These are phyloP conservation scores for Allophyes oxyacanthae DNA, from an alignment of 2,888 invertebrate genomes.

Conservation along the genomic window DNA sequence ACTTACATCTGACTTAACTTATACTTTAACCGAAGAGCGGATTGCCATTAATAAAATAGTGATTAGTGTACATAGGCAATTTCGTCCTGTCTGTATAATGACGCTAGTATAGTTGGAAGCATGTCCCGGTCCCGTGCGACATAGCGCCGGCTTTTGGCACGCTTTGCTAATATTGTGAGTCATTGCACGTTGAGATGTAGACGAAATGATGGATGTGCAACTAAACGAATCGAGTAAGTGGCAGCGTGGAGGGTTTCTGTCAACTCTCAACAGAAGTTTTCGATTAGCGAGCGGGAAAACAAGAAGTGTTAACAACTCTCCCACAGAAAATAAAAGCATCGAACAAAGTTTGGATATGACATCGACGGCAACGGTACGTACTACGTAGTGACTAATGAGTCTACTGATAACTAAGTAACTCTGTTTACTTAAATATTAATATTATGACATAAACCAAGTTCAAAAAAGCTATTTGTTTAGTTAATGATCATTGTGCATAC, in stretches of 20 bases:
- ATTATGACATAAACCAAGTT: background rate
- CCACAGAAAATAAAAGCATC: conserved; percentile 71
- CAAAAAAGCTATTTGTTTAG: background rate
- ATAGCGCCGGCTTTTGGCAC: conserved; percentile 75
- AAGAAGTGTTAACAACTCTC: conserved; percentile 70
- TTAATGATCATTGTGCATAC: background rate
- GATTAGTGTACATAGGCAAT: conserved; percentile 54
- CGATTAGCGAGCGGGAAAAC: conserved; percentile 78
- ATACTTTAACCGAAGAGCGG: conserved; percentile 48
- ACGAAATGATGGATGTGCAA: conserved; percentile 83
- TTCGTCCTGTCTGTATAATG: conserved; percentile 51
- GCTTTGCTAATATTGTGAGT: conserved; percentile 77
- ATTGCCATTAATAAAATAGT: conserved; percentile 51
- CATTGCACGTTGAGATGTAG: conserved; percentile 80
- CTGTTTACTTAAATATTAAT: conserved; percentile 35
- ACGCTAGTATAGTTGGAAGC: conserved; percentile 53
- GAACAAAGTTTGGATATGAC: conserved; percentile 72
- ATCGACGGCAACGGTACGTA: conserved; percentile 66
- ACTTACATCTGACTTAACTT: conserved; percentile 49
- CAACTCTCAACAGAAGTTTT: conserved; percentile 84
- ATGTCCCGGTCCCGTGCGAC: conserved; percentile 55
- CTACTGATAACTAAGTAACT: conserved; percentile 30
- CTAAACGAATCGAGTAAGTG: conserved; percentile 80
- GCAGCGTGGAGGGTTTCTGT: conserved; percentile 85
- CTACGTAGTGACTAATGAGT: conserved; percentile 64